phyloP scores from a whole-genome alignment of 2,797 vertebrate genomes.

The Fratercula arctica region DNA sequence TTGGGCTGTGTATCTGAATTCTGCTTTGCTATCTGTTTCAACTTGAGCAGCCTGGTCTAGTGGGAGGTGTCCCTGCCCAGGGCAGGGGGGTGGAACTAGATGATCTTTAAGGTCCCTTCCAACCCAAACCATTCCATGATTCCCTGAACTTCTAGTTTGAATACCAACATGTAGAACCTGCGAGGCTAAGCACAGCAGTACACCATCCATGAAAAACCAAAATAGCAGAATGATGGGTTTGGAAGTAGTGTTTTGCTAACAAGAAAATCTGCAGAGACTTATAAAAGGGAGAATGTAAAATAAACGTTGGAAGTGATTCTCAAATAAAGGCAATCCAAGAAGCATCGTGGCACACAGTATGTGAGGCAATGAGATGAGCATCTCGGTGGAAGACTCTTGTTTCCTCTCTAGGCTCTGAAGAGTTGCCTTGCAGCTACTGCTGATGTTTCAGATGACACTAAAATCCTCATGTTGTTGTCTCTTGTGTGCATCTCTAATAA shows the following conservation, averaged over 20 bases:
- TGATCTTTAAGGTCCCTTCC: too few species aligned
- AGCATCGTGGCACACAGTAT: fast-evolving
- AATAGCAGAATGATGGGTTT: not conserved
- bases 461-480: not conserved
- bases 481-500: not conserved
- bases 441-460: not conserved
- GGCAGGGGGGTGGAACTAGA: too few species aligned
- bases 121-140: too few species aligned
- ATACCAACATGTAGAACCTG: not conserved
- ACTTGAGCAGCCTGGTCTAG: too few species aligned
- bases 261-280: not conserved
- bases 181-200: not conserved
- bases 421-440: not conserved
- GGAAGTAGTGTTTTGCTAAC: not conserved
- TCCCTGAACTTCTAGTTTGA: not conserved
- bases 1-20: not conserved
- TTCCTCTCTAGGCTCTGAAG: not conserved
- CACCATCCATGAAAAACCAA: not conserved
- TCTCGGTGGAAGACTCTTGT: not conserved
- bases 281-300: not conserved
- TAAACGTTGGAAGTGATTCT: not conserved
- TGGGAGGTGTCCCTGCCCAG: too few species aligned
- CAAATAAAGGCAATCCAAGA: not conserved
- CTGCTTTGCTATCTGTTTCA: not conserved
- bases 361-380: fast-evolving